A percentile compares a stretch with the other conserved stretches of the same genome.
phyloP scores from a whole-genome alignment of 92 coral and sea anemone genomes.

The Epizoanthus ramosus region DNA sequence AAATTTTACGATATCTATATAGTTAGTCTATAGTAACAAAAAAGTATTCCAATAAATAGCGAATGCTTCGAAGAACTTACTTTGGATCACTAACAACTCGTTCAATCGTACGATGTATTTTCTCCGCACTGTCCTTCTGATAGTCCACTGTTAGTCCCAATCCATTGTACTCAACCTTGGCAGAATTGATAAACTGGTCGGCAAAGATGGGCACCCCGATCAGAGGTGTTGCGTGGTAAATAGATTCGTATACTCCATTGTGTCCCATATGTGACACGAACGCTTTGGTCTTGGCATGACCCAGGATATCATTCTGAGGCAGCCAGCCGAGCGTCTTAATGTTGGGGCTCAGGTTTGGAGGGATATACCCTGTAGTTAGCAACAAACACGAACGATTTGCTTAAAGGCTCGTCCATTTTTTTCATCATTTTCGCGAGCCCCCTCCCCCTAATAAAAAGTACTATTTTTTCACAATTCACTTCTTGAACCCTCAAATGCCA shows the following conservation, averaged over 20 bases:
- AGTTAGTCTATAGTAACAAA: no score
- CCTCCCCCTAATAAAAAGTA: no score
- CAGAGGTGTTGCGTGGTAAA: conserved; percentile 62
- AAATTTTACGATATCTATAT: no score
- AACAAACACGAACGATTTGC: no score
- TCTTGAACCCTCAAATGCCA: no score
- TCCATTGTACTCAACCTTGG: conserved; percentile 25
- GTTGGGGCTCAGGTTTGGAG: conserved; percentile 28
- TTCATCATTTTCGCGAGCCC: no score
- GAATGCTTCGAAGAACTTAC: not conserved
- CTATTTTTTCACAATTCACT: no score
- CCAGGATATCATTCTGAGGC: conserved; percentile 63
- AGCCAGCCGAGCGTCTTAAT: conserved; percentile 56
- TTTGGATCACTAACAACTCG: not conserved
- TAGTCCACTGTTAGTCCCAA: conserved; percentile 29
- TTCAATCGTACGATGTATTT: not conserved
- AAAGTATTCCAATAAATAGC: no score
- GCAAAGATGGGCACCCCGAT: conserved; percentile 53
- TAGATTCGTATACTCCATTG: conserved; percentile 53
- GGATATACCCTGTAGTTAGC: not conserved
- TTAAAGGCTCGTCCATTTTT: no score
- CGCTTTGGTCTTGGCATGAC: conserved; percentile 49
- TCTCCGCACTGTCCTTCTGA: conserved; percentile 36
- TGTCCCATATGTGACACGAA: conserved; percentile 55
- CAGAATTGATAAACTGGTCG: conserved; percentile 58